These are phyloP conservation scores for Nothoprocta pentlandii DNA, from an alignment of 2,113 vertebrate genomes.

Conservation along the genomic window DNA sequence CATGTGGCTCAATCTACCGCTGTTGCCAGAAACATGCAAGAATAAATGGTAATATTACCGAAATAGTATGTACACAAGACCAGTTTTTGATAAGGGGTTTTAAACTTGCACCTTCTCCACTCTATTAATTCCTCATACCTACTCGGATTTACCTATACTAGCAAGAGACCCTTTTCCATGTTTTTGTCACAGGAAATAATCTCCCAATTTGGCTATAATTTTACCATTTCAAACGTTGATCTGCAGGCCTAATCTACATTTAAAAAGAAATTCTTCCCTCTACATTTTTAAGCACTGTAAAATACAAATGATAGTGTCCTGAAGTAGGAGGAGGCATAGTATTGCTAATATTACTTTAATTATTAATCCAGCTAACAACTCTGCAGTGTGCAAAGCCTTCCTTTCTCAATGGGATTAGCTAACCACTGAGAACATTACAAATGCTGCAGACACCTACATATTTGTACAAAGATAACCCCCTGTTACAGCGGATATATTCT, in stretches of 20 bases:
- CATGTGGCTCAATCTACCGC: neutral
- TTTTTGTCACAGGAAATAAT: neutral
- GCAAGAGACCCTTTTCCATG: neutral
- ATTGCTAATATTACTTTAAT: constrained; percentile 16
- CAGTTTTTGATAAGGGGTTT: neutral
- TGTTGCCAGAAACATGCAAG: constrained; percentile 5
- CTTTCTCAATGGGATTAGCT: constrained; percentile 60
- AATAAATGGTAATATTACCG: neutral
- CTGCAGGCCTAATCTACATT: neutral
- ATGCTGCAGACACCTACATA: constrained; percentile 69
- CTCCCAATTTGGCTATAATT: neutral
- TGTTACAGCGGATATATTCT: constrained; percentile 24
- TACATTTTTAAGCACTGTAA: neutral
- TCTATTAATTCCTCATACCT: neutral
- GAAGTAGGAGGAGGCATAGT: neutral
- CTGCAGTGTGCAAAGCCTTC: neutral
- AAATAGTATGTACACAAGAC: neutral
- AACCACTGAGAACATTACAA: constrained; percentile 32
- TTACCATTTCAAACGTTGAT: neutral
- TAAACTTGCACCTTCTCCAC: neutral
- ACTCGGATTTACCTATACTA: neutral
- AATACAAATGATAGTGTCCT: neutral
- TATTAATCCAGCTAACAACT: neutral
- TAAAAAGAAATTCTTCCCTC: neutral
- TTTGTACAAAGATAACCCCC: constrained; percentile 77